Evolutionary conservation across 2,888 invertebrate genomes (phyloP).

Genomic region (Ophion slaviceki): DNA sequence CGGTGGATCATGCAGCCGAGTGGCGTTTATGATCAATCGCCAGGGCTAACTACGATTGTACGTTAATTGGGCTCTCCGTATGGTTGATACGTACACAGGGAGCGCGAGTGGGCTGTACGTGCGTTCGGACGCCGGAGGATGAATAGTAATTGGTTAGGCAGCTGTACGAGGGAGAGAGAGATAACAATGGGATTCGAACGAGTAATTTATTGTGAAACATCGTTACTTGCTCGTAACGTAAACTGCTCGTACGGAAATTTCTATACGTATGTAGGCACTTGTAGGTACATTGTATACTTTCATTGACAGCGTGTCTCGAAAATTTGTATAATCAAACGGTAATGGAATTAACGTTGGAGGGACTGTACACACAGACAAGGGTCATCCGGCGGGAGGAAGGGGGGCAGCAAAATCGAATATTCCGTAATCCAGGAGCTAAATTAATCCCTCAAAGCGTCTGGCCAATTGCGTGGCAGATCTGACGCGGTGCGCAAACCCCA

Average conservation of each 20-base stretch:
- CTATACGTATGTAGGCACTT: too few species aligned
- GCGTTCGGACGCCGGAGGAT: constrained; percentile 10
- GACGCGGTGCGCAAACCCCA: constrained; percentile 40
- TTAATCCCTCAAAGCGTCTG: constrained; percentile 51
- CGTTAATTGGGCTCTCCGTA: constrained; percentile 27
- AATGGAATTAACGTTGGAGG: constrained; percentile 43
- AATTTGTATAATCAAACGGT: constrained; percentile 45
- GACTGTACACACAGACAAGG: background rate
- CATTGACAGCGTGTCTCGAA: background rate
- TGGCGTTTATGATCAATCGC: constrained; percentile 49
- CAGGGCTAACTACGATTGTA: constrained; percentile 26
- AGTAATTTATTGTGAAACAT: constrained; percentile 33
- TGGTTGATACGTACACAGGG: background rate
- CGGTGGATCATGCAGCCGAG: background rate
- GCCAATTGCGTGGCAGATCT: constrained; percentile 49
- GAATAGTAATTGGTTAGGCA: constrained; percentile 29
- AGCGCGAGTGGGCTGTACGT: background rate
- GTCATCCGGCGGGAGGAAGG: background rate
- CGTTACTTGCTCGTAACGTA: background rate
- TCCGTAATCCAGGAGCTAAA: constrained; percentile 45
- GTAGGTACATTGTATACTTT: background rate
- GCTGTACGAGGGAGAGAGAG: background rate
- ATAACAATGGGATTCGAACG: background rate
- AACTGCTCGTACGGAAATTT: too few species aligned
- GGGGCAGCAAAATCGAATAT: constrained; percentile 11